These are phyloP conservation scores for Capromys pilorides DNA, from an alignment of 2,797 vertebrate species.

Conservation along the genomic window DNA sequence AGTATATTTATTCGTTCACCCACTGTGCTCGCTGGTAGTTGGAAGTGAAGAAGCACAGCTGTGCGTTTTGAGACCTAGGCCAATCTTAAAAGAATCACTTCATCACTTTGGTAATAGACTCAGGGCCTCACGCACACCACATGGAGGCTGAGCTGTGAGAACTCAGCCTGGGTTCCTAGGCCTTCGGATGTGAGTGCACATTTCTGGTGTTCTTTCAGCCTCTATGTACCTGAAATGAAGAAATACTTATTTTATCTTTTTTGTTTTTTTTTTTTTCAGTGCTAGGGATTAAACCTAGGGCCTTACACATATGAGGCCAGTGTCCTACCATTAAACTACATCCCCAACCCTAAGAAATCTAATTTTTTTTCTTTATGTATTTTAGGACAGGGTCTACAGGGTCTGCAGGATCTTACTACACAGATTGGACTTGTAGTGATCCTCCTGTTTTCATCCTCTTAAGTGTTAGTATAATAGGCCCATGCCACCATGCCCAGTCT, in stretches of 20 bases:
- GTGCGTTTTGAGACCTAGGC: accelerated
- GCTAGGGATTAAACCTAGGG: neutral
- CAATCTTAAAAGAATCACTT: accelerated
- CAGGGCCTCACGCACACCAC: accelerated
- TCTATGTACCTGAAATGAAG: neutral
- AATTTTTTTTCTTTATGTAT: too few species aligned
- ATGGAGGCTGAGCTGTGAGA: accelerated
- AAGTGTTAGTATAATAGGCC: too few species aligned
- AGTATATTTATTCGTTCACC: neutral
- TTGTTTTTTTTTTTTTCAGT: neutral
- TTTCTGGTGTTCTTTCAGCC: too few species aligned
- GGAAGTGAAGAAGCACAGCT: accelerated
- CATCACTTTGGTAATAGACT: accelerated
- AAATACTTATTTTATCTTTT: neutral
- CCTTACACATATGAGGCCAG: neutral
- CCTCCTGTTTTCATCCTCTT: too few species aligned
- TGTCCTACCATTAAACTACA: neutral
- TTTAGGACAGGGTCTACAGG: too few species aligned
- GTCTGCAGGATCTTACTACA: too few species aligned
- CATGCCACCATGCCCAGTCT: too few species aligned
- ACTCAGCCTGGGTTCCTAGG: too few species aligned
- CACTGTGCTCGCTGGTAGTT: neutral
- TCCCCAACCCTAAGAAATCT: neutral
- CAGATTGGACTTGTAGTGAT: too few species aligned
- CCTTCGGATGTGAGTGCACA: accelerated